Evolutionary conservation across 2,113 vertebrate species (phyloP), one percentile per base, ranked within the genome.

Genomic region (Scortum barcoo): DNA sequence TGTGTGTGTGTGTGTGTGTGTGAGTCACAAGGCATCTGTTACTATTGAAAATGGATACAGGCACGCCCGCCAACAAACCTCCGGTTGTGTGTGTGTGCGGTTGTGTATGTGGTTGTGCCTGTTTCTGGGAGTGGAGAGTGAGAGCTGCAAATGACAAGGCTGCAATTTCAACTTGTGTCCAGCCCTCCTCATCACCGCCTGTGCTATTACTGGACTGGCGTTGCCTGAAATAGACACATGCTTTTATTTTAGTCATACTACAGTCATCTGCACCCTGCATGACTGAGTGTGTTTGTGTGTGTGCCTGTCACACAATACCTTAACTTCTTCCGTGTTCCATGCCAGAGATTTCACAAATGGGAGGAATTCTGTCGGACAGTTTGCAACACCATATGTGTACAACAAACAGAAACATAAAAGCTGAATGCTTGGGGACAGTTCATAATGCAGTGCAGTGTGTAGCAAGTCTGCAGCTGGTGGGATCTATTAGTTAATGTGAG

Each of bases 151-250:
- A 46, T 68, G 85, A 86, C 78, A 89, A 89, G 83, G 80, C 90
- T 88, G 81, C 85, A 90, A 93, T 91, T 93, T 91, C 73, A 74
- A 42, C 71, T 65, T 36, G 70, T 72, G 88, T 65, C 76, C 69
- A 81, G 67, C 86, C 77, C 80, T 88, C 72, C 78, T 61, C 72
- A 72, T 69, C 76, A 65, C 86, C 53, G 81, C 81, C 76, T 76
- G 76, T 76, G 71, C 89, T 91, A 89, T 89, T 92, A 79, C 72
- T 82, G 79, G 80, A 88, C 80, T 67, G 69, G 54, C 68, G n/a
- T 70, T n/a, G 72, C 69, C 90, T 76, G 48, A 88, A 93, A 93
- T 90, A 94, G 88, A 88, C 76, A 40, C 42, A 58, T 5, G 51
- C 68, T 83, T 86, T 89, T 82, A 86, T 91, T 88, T 91, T 87